Evolutionary conservation across 2,888 invertebrate species (phyloP).

Genomic region (Orthonevra nobilis): DNA sequence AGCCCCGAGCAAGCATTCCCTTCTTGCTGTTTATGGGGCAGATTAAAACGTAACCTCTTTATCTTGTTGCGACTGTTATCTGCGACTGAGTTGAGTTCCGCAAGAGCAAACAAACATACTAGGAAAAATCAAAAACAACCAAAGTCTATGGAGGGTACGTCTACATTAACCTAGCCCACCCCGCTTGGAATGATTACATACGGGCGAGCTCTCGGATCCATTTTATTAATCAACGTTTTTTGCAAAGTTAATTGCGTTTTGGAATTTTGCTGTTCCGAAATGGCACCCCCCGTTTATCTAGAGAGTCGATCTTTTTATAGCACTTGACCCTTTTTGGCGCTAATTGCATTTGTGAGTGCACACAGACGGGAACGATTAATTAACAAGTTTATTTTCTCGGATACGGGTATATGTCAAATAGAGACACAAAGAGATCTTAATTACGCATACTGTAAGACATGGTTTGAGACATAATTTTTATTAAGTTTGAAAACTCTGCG

Average conservation of each 20-base stretch:
- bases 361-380: constrained; percentile 51
- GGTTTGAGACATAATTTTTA: too few species aligned
- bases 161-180: not conserved
- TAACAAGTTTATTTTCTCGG: too few species aligned
- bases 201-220: constrained; percentile 5
- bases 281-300: not conserved
- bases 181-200: constrained; percentile 12
- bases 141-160: constrained; percentile 23
- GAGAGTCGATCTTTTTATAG: constrained; percentile 22
- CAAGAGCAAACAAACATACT: constrained; percentile 39
- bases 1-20: constrained; percentile 20
- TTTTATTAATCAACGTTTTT: constrained; percentile 50
- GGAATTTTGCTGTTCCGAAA: constrained; percentile 19
- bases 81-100: constrained; percentile 53
- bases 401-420: too few species aligned
- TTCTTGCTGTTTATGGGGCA: constrained; percentile 34
- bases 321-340: constrained; percentile 57
- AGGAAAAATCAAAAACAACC: constrained; percentile 15
- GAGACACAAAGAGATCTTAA: too few species aligned
- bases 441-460: constrained; percentile 27
- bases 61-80: constrained; percentile 53
- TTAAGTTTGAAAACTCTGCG: too few species aligned
- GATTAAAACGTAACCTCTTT: constrained; percentile 63
- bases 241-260: constrained; percentile 62
- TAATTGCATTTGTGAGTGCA: constrained; percentile 43